These are phyloP conservation scores for Falcunculus frontatus DNA, from an alignment of 2,113 vertebrate species.

Conservation along the genomic window DNA sequence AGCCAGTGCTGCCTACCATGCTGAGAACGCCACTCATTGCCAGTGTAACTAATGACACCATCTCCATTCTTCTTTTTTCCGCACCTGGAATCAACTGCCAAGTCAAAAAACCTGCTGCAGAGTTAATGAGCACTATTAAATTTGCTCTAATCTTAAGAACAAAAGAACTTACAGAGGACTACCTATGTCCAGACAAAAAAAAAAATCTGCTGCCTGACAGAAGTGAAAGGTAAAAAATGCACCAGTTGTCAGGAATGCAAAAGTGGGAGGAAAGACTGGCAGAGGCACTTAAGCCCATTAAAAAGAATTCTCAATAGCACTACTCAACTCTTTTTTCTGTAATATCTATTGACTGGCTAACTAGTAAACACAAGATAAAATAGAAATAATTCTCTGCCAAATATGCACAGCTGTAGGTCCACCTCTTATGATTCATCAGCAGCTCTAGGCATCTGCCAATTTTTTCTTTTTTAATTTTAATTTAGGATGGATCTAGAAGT, in stretches of 20 bases:
- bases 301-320: not conserved
- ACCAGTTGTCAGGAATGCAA: not conserved
- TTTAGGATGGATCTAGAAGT: slow-evolving; percentile 24
- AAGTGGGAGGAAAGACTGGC: not conserved
- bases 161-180: not conserved
- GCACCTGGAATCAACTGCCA: not conserved
- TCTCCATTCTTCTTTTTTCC: not conserved
- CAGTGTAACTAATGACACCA: not conserved
- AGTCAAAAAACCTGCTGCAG: not conserved
- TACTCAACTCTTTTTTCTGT: not conserved
- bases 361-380: slow-evolving; percentile 37
- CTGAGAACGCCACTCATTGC: not conserved
- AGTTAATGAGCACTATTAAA: not conserved
- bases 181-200: not conserved
- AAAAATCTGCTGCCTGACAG: not conserved
- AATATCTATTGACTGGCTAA: not conserved
- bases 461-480: slow-evolving; percentile 38
- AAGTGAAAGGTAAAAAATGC: not conserved
- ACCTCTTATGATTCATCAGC: slow-evolving; percentile 39
- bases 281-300: not conserved
- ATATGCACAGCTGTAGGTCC: slow-evolving; percentile 38
- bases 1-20: not conserved
- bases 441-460: slow-evolving; percentile 26
- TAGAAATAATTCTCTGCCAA: slow-evolving; percentile 22
- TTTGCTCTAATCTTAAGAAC: not conserved